Conservation (phyloP, 2,113 vertebrate species). For the Cololabis saira region DNA sequence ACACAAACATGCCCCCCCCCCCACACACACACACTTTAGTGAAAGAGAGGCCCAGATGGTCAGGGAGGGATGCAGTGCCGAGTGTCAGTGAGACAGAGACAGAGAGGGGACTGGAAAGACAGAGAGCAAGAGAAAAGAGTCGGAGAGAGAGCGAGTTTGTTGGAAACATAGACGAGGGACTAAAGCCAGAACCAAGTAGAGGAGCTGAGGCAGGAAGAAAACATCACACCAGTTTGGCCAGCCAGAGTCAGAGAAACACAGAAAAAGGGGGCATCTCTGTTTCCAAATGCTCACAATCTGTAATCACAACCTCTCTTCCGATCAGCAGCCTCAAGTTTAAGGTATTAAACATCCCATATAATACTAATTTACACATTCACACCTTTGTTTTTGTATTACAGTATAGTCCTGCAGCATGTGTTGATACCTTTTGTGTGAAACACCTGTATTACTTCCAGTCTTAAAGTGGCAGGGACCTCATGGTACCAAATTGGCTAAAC, state of each 20-base stretch:
- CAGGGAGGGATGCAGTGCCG: conserved; percentile 72
- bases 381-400: not conserved
- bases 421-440: too few species aligned
- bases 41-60: conserved; percentile 77
- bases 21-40: conserved; percentile 29
- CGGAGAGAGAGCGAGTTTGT: conserved; percentile 33
- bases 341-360: not conserved
- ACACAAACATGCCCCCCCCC: conserved; percentile 8
- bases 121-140: conserved; percentile 30
- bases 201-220: conserved; percentile 63
- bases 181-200: conserved; percentile 55
- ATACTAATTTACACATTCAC: not conserved
- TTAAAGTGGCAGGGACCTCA: too few species aligned
- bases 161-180: conserved; percentile 46
- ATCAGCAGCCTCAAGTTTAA: conserved; percentile 10
- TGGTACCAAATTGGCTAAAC: too few species aligned
- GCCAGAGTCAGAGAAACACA: conserved; percentile 54
- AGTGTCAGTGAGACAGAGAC: conserved; percentile 65
- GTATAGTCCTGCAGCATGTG: too few species aligned
- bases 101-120: conserved; percentile 29
- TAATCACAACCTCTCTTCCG: conserved; percentile 35
- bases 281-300: conserved; percentile 58
- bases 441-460: too few species aligned
- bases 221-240: conserved; percentile 56
- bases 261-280: conserved; percentile 51